These are phyloP conservation scores for Meta bourneti DNA, from an alignment of 2,888 invertebrate genomes.

Conservation along the genomic window DNA sequence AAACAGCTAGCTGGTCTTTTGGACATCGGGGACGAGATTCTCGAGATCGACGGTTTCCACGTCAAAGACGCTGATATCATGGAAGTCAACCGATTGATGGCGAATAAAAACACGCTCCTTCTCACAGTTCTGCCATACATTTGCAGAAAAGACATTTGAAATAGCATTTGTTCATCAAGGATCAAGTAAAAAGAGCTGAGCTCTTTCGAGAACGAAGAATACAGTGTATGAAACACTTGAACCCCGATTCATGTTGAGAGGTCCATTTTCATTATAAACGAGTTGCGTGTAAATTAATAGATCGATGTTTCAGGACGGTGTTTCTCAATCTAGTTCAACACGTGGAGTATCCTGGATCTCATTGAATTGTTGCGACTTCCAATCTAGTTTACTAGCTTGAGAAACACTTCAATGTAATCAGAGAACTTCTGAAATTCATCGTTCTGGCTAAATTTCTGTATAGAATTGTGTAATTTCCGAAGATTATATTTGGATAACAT, in stretches of 20 bases:
- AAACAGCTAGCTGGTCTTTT: conserved; percentile 80
- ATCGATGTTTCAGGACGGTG: no score
- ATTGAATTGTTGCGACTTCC: no score
- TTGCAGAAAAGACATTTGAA: conserved; percentile 74
- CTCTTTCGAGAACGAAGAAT: background rate
- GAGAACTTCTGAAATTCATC: no score
- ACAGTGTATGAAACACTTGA: background rate
- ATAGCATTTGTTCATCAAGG: background rate
- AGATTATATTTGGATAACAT: no score
- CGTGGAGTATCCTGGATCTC: no score
- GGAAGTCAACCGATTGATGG: conserved; percentile 80
- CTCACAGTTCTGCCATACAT: conserved; percentile 78
- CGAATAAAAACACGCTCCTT: conserved; percentile 78
- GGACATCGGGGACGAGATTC: conserved; percentile 80
- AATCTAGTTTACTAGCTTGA: no score
- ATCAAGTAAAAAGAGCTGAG: background rate
- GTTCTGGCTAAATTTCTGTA: no score
- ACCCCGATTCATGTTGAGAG: background rate
- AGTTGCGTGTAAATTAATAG: background rate
- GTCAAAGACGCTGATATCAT: conserved; percentile 79
- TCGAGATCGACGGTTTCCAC: conserved; percentile 80
- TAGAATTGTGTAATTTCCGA: no score
- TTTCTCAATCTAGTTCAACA: no score
- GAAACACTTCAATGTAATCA: no score
- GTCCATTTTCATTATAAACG: background rate